These are phyloP conservation scores for Phyllopteryx taeniolatus DNA, from an alignment of 2,113 vertebrate species.

Conservation along the genomic window DNA sequence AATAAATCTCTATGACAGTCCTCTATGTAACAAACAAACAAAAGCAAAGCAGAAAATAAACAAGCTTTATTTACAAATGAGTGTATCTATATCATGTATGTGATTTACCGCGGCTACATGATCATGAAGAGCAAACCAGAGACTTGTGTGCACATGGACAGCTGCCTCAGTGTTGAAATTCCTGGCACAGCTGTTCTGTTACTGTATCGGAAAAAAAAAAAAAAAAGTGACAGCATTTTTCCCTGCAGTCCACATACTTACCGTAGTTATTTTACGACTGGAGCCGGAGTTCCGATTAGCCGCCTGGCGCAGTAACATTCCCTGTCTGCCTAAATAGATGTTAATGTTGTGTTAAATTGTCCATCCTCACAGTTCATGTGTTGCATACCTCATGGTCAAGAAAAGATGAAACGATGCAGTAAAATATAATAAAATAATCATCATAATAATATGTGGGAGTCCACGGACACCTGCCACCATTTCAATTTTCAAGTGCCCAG, in stretches of 20 bases:
- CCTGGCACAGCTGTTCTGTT: slow-evolving; percentile 27
- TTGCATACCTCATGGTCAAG: background rate
- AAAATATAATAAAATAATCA: background rate
- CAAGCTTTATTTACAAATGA: background rate
- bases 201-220: slow-evolving; percentile 14
- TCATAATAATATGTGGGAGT: too few species aligned
- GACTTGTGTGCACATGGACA: slow-evolving; percentile 27
- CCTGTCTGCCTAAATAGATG: slow-evolving; percentile 12
- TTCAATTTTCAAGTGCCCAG: too few species aligned
- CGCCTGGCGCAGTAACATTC: background rate
- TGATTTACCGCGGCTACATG: background rate
- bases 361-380: background rate
- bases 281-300: slow-evolving; percentile 9
- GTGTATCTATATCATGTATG: background rate
- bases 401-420: slow-evolving; percentile 20
- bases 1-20: slow-evolving; percentile 2
- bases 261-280: slow-evolving; percentile 3
- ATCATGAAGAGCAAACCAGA: slow-evolving; percentile 10
- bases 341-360: slow-evolving; percentile 10
- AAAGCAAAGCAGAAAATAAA: background rate
- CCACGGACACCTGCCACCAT: too few species aligned
- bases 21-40: slow-evolving; percentile 1
- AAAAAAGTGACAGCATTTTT: slow-evolving; percentile 12
- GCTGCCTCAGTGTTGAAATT: slow-evolving; percentile 44
- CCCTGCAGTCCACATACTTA: slow-evolving; percentile 24